A percentile compares a stretch with the other conserved stretches of the same genome.
phyloP scores from a whole-genome alignment of 1,140 invertebrate species.

The Scaptomyza pallida region DNA sequence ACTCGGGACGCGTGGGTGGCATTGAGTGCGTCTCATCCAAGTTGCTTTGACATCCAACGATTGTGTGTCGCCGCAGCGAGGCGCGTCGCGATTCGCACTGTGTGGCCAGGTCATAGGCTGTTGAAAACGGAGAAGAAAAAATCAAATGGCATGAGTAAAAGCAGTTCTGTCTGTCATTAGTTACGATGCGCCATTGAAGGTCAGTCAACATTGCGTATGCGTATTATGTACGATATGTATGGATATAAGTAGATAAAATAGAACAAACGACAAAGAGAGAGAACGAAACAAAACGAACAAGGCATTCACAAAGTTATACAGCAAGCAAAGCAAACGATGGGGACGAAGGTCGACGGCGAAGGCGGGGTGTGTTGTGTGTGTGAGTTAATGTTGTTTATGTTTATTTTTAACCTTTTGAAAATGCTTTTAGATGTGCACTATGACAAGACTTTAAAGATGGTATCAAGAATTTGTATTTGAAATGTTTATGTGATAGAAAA shows the following conservation, averaged over 20 bases:
- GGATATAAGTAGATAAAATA: constrained; percentile 9
- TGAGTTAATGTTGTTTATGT: neutral
- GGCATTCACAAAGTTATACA: constrained; percentile 26
- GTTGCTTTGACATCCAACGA: constrained; percentile 86
- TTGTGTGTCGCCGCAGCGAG: constrained; percentile 89
- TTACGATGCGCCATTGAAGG: constrained; percentile 29
- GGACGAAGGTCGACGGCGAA: neutral
- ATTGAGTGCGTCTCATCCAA: constrained; percentile 87
- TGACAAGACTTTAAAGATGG: no score
- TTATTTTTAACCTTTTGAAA: neutral
- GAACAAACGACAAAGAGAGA: constrained; percentile 33
- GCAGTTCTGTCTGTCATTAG: constrained; percentile 34
- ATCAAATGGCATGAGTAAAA: constrained; percentile 1
- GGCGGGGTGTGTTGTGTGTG: neutral
- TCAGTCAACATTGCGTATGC: constrained; percentile 41
- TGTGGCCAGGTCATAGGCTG: constrained; percentile 92
- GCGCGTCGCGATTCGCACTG: constrained; percentile 89
- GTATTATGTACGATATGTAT: constrained; percentile 19
- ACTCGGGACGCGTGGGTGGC: constrained; percentile 88
- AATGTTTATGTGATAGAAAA: no score
- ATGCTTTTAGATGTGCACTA: neutral
- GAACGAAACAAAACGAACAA: constrained; percentile 18
- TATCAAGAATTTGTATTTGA: no score
- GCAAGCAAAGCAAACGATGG: constrained; percentile 24
- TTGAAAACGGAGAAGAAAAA: constrained; percentile 10